These are phyloP conservation scores for Coenonympha glycerion DNA, from an alignment of 2,888 invertebrate species.

Conservation along the genomic window DNA sequence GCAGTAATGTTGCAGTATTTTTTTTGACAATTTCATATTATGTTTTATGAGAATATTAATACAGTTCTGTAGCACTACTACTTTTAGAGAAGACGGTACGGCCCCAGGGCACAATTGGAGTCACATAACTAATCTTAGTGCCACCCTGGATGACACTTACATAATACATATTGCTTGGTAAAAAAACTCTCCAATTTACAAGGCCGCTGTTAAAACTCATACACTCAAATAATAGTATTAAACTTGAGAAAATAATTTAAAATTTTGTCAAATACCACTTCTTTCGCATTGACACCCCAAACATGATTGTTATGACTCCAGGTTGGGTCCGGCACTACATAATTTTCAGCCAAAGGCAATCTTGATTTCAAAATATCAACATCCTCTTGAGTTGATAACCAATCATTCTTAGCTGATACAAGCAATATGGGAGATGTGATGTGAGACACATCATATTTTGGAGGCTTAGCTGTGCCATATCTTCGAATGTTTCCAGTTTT, in stretches of 20 bases:
- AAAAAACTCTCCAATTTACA: not conserved
- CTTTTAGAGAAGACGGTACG: too few species aligned
- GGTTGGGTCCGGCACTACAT: conserved; percentile 70
- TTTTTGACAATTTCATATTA: too few species aligned
- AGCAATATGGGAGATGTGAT: conserved; percentile 55
- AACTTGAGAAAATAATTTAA: conserved; percentile 40
- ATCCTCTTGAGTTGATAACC: conserved; percentile 77
- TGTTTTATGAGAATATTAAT: too few species aligned
- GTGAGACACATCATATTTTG: conserved; percentile 51
- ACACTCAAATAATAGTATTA: conserved; percentile 4
- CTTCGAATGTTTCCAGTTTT: conserved; percentile 43
- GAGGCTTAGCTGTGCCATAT: conserved; percentile 51
- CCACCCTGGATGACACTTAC: too few species aligned
- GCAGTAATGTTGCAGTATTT: too few species aligned
- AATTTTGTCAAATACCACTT: conserved; percentile 46
- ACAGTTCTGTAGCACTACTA: too few species aligned
- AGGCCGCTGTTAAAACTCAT: too few species aligned
- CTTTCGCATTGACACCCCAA: conserved; percentile 48
- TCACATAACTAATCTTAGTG: too few species aligned
- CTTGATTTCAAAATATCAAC: conserved; percentile 67
- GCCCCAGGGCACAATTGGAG: too few species aligned
- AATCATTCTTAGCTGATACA: conserved; percentile 74
- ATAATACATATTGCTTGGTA: too few species aligned
- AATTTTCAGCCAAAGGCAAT: conserved; percentile 75
- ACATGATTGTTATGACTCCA: conserved; percentile 67